These are phyloP conservation scores for Hydropsyche tenuis DNA, from an alignment of 1,140 invertebrate genomes.

Conservation along the genomic window DNA sequence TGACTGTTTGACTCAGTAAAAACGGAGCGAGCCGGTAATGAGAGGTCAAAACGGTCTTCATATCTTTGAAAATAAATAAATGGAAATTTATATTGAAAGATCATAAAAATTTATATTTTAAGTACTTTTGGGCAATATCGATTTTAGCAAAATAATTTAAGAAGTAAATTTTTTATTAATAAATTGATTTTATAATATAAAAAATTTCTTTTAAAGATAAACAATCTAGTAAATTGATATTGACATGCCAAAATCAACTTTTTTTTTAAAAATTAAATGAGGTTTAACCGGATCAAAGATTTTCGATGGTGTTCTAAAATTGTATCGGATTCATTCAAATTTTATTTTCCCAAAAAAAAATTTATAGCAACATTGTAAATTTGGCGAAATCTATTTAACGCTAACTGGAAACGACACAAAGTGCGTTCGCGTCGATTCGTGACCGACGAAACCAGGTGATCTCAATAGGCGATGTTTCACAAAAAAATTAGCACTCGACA, in stretches of 20 bases:
- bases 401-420: neutral
- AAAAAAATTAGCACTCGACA: slow-evolving; percentile 38
- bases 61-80: too few species aligned
- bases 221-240: too few species aligned
- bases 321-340: too few species aligned
- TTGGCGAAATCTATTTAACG: neutral
- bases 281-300: too few species aligned
- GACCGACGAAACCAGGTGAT: slow-evolving; percentile 49
- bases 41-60: slow-evolving; percentile 34
- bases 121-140: neutral
- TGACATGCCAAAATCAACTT: too few species aligned
- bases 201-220: too few species aligned
- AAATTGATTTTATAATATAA: too few species aligned
- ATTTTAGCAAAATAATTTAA: neutral
- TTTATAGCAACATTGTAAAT: neutral
- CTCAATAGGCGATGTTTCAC: slow-evolving; percentile 45
- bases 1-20: slow-evolving; percentile 37
- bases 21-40: slow-evolving; percentile 30
- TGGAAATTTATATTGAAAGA: too few species aligned
- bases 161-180: neutral
- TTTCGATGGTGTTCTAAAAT: too few species aligned
- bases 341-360: neutral
- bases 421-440: slow-evolving; percentile 31
- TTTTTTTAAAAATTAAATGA: too few species aligned
- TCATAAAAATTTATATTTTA: too few species aligned